Evolutionary conservation across 2,797 vertebrate genomes (phyloP).

Genomic region (Crenuchus spilurus): DNA sequence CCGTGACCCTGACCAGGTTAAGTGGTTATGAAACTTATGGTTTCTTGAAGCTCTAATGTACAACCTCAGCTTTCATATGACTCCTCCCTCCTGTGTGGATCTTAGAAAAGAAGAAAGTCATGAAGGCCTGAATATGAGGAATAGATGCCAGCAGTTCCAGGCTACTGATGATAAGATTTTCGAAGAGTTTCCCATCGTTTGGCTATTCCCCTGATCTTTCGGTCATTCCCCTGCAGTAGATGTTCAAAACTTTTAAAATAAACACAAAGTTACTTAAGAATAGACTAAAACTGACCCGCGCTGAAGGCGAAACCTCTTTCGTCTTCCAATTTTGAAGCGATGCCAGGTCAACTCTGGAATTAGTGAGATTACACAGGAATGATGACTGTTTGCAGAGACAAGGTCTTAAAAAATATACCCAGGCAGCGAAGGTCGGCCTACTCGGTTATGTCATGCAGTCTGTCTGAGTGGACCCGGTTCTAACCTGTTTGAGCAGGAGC

Average conservation of each 20-base stretch:
- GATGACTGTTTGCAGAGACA: neutral
- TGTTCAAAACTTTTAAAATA: neutral
- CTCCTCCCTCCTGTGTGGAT: too few relatives aligned
- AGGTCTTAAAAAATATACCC: neutral
- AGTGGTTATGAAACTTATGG: too few relatives aligned
- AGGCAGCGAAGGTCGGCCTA: neutral
- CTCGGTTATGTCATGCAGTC: neutral
- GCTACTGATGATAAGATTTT: too few relatives aligned
- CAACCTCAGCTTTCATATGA: too few relatives aligned
- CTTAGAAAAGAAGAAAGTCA: too few relatives aligned
- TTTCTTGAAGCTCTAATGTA: too few relatives aligned
- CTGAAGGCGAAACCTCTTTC: neutral
- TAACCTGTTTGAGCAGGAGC: neutral
- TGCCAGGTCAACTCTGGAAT: neutral
- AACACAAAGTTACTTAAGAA: neutral
- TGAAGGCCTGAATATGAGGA: too few relatives aligned
- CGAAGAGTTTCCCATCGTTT: too few relatives aligned
- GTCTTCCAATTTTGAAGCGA: neutral
- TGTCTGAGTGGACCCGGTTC: neutral
- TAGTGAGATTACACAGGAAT: neutral
- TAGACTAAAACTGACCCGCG: neutral
- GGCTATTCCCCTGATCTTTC: too few relatives aligned
- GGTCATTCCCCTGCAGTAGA: too few relatives aligned
- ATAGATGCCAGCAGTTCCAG: too few relatives aligned
- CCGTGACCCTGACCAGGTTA: too few relatives aligned